Evolutionary conservation across 2,888 invertebrate species (phyloP).

Genomic region (Bhutanitis thaidina): DNA sequence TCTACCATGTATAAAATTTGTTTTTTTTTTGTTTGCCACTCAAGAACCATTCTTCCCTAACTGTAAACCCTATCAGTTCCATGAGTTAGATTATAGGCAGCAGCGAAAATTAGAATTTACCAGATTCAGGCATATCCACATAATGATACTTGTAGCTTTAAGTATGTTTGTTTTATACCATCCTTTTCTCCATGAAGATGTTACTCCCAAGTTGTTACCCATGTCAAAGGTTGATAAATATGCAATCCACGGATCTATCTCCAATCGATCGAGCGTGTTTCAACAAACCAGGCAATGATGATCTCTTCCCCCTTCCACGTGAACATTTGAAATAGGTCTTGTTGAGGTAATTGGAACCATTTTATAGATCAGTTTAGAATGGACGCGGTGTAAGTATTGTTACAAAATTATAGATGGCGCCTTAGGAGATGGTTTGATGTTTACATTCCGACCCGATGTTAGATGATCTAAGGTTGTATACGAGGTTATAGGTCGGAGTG

Average conservation of each 20-base stretch:
- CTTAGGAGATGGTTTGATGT: constrained; percentile 71
- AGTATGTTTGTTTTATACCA: constrained; percentile 65
- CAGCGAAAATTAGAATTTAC: too few species aligned
- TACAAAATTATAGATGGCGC: constrained; percentile 79
- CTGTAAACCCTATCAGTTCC: too few species aligned
- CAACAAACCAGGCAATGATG: constrained; percentile 38
- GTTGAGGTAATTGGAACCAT: constrained; percentile 16
- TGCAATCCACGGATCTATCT: constrained; percentile 72
- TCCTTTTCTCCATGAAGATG: constrained; percentile 67
- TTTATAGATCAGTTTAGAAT: constrained; percentile 37
- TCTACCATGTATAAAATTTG: too few species aligned
- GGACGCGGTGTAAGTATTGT: constrained; percentile 64
- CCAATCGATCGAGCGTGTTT: constrained; percentile 71
- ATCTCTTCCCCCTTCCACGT: constrained; percentile 26
- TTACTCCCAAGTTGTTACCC: constrained; percentile 72
- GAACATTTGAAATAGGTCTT: background rate
- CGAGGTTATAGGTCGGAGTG: constrained; percentile 64
- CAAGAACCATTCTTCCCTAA: too few species aligned
- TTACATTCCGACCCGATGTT: constrained; percentile 73
- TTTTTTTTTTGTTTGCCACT: too few species aligned
- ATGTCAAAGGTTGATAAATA: constrained; percentile 80
- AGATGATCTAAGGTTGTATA: constrained; percentile 61
- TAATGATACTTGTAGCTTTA: constrained; percentile 20
- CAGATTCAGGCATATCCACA: too few species aligned
- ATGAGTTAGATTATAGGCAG: too few species aligned